Percentiles rank a stretch among this genome's conserved stretches.
These are phyloP conservation scores for Andricus curvator DNA, from an alignment of 2,888 invertebrate genomes.

Conservation along the genomic window DNA sequence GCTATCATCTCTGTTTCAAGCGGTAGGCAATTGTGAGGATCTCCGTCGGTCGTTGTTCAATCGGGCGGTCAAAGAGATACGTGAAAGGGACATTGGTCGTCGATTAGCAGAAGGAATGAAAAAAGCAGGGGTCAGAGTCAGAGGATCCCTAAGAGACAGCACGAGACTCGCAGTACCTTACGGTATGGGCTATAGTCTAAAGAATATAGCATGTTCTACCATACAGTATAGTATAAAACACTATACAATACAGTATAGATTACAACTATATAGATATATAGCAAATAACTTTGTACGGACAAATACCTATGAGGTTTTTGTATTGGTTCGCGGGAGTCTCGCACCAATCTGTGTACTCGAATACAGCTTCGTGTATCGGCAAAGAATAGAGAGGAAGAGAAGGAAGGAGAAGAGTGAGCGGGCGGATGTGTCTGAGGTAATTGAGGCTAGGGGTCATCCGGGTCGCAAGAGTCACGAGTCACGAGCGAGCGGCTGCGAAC, in stretches of 20 bases:
- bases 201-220: not conserved
- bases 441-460: slow-evolving; percentile 77
- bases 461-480: slow-evolving; percentile 78
- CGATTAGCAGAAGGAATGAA: slow-evolving; percentile 16
- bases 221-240: not conserved
- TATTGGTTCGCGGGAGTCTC: slow-evolving; percentile 51
- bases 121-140: not conserved
- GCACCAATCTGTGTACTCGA: slow-evolving; percentile 52
- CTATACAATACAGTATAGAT: not conserved
- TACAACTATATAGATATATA: too few species aligned
- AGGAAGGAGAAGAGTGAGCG: slow-evolving; percentile 63
- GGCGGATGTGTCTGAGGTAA: slow-evolving; percentile 78
- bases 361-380: slow-evolving; percentile 51
- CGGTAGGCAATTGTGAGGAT: slow-evolving; percentile 5
- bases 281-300: not conserved
- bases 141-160: slow-evolving; percentile 15
- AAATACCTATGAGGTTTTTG: slow-evolving; percentile 47
- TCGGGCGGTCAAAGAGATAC: slow-evolving; percentile 9
- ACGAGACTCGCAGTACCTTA: not conserved
- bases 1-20: not conserved
- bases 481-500: slow-evolving; percentile 76
- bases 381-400: slow-evolving; percentile 51
- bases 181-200: not conserved
- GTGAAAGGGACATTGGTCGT: slow-evolving; percentile 15
- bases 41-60: not conserved